Percentiles rank a stretch among this genome's conserved stretches.
These are phyloP conservation scores for Numenius arquata DNA, from an alignment of 2,113 vertebrate species.

Conservation along the genomic window DNA sequence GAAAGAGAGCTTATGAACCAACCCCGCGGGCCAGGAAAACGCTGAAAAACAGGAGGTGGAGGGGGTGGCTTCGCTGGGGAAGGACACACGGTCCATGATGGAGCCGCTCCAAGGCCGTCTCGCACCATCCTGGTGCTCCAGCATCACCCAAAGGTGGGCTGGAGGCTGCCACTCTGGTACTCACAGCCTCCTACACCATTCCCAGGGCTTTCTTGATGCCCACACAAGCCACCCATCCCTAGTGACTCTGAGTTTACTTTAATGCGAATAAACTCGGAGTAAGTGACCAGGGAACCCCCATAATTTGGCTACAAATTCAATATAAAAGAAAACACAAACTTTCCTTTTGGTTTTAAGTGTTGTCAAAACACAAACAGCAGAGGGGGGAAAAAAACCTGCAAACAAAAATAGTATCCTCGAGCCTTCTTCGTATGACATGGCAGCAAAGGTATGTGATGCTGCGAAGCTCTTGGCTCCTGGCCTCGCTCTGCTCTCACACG, in stretches of 20 bases:
- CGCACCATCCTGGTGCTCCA: background rate
- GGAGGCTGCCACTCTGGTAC: accelerated
- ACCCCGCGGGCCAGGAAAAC: accelerated
- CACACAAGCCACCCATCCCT: background rate
- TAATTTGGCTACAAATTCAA: background rate
- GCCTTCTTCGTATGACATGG: background rate
- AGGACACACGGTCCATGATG: accelerated
- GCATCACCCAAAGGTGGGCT: background rate
- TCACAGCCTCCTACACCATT: background rate
- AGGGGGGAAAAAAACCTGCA: background rate
- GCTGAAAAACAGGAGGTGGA: background rate
- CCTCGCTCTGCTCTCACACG: background rate
- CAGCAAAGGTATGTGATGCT: constrained; percentile 2
- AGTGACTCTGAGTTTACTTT: background rate
- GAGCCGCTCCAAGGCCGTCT: background rate
- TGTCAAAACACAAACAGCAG: background rate
- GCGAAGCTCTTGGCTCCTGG: background rate
- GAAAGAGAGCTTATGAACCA: background rate
- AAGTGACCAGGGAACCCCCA: background rate
- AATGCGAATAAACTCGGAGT: background rate
- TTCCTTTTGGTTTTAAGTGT: background rate
- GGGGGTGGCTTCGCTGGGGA: background rate
- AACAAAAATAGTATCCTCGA: background rate
- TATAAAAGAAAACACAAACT: background rate
- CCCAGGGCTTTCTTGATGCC: background rate